Base-by-base conservation (phyloP, 2,113 vertebrate genomes). In the Motacilla alba region DNA sequence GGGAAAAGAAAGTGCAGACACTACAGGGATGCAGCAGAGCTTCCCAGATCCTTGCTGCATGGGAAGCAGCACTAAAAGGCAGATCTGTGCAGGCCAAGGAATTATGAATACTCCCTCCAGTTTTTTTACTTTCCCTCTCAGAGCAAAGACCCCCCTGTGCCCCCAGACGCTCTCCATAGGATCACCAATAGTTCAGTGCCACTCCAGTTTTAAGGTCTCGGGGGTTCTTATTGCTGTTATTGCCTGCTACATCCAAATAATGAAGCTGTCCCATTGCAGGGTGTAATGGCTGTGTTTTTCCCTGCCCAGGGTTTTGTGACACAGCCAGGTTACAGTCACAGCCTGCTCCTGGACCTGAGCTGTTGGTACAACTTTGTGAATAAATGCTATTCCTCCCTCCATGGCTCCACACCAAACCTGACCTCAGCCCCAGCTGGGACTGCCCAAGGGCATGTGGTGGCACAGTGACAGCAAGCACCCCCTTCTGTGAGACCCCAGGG, bases 71-170 rank as follows among this genome's bases (percentile, higher is more conserved):
- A 85, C 55, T 37, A 76, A 87, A 89, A 82, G 77, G 55, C 60
- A 91, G 39, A 37, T 52, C 83, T 17, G 15, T 26, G 19, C 56
- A 91, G 49, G 63, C 72, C 26, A 80, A 87, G 86, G 83, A 95
- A 94, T 95, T 69, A 80, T 87, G 87, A 95, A 88, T 91, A 89
- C 68, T 63, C 24, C 26, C 43, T 91, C 77, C 19, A 30, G 6
- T 44, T 59, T 89, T 89, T 81, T 82, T 73, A 62, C 83, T 83
- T 69, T 35, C 17, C 17, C 31, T 87, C 77, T 87, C 64, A 80
- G 62, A 91, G 37, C 33, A 81, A 47, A 49, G 26, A 47, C 3
- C 12, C 9, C 9, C 41, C 3, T 8, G 15, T 68, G 50, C 16
- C 22, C 46, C 6, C 52, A 78, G 46, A 59, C 69, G 26, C 18